Conservation (phyloP, 2,797 vertebrate species). For the Gallinago stenura region DNA sequence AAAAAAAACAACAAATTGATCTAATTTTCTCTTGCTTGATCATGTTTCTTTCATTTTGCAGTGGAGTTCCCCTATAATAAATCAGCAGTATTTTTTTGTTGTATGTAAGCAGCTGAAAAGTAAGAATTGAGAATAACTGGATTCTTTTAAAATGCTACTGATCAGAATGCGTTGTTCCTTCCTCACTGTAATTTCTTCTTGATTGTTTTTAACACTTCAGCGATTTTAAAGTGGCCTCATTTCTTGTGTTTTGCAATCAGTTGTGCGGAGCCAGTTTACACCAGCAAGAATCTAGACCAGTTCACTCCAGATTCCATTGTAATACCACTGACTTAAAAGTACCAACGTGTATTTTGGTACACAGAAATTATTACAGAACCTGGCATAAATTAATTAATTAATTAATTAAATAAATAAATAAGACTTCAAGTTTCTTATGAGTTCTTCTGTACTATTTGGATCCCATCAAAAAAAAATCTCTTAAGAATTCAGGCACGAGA, state of each 20-base stretch:
- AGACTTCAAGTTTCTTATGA: not conserved
- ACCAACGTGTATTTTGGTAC: not conserved
- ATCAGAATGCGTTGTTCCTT: not conserved
- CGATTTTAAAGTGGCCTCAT: not conserved
- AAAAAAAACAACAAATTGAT: too few relatives aligned
- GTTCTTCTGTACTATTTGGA: not conserved
- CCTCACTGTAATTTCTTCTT: not conserved
- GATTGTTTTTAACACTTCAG: not conserved
- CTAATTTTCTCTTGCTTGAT: not conserved
- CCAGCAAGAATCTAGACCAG: not conserved
- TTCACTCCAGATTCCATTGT: not conserved
- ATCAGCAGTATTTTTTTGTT: not conserved
- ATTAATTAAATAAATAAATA: too few relatives aligned
- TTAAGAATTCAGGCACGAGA: not conserved
- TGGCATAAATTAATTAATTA: not conserved
- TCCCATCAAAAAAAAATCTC: not conserved
- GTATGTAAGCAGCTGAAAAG: not conserved
- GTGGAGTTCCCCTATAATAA: not conserved
- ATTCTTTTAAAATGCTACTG: not conserved
- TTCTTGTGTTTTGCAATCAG: not conserved
- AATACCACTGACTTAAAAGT: not conserved
- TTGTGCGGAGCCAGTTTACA: not conserved
- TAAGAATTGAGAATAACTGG: not conserved
- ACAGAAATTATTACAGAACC: not conserved
- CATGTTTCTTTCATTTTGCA: not conserved